Conservation (phyloP, 2,797 vertebrate species). For the Pempheris klunzingeri region DNA sequence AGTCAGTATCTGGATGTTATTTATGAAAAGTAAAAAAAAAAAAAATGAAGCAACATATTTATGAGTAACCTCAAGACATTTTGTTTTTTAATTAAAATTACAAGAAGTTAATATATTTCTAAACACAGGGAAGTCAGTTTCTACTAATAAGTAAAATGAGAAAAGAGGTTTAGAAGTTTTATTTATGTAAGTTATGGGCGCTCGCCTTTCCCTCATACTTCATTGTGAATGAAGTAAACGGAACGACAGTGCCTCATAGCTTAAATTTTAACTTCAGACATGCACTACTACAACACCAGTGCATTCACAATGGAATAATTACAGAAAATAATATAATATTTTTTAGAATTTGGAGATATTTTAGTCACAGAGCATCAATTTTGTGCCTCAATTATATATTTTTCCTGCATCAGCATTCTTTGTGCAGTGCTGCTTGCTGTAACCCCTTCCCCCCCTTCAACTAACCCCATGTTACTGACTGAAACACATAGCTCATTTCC, state of each 20-base stretch:
- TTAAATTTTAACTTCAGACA: constrained; percentile 85
- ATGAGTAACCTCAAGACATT: constrained; percentile 89
- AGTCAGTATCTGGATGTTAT: constrained; percentile 91
- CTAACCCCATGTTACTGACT: constrained; percentile 85
- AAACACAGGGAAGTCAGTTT: constrained; percentile 89
- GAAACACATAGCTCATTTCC: constrained; percentile 83
- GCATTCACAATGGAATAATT: constrained; percentile 82
- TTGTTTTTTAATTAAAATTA: constrained; percentile 91
- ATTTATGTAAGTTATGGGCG: constrained; percentile 86
- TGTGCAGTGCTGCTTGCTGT: constrained; percentile 83
- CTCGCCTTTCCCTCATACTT: constrained; percentile 70
- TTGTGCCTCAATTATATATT: constrained; percentile 87
- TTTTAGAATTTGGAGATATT: constrained; percentile 89
- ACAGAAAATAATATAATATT: constrained; percentile 87
- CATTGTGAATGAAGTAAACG: constrained; percentile 52
- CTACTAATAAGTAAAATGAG: constrained; percentile 86
- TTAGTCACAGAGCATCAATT: constrained; percentile 88
- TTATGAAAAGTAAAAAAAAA: constrained; percentile 86
- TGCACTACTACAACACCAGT: constrained; percentile 77
- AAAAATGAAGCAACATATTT: constrained; percentile 88
- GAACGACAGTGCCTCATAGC: constrained; percentile 65
- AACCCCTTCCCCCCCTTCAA: constrained; percentile 68
- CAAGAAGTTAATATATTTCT: constrained; percentile 92
- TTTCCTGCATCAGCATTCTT: constrained; percentile 83
- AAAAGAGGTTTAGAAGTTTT: constrained; percentile 87